Percentiles rank a stretch among this genome's conserved stretches.
Conservation (phyloP, 2,113 vertebrate species). For the Pedetes capensis region DNA sequence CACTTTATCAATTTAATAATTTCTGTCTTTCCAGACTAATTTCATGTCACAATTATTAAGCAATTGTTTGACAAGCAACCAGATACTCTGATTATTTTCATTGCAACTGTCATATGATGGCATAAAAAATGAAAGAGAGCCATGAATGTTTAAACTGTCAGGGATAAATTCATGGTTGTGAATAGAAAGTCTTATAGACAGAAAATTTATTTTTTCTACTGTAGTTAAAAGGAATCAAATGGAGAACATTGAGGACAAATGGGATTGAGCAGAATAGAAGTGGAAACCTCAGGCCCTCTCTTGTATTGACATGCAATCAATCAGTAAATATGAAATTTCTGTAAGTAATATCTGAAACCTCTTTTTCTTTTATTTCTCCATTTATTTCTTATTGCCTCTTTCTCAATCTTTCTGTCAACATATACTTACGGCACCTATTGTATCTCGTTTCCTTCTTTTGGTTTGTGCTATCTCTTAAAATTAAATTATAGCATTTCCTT, state of each 20-base stretch:
- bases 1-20: constrained; percentile 41
- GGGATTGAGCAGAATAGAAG: neutral
- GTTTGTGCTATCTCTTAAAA: constrained; percentile 42
- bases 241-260: neutral
- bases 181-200: neutral
- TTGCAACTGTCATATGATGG: neutral
- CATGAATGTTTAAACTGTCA: neutral
- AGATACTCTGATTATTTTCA: constrained; percentile 23
- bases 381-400: constrained; percentile 16
- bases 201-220: neutral
- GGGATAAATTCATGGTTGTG: neutral
- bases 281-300: neutral
- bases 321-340: neutral
- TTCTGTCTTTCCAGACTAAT: constrained; percentile 15
- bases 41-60: constrained; percentile 30
- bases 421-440: constrained; percentile 14
- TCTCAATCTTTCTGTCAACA: neutral
- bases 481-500: neutral
- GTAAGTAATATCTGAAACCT: neutral
- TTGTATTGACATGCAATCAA: neutral
- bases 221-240: constrained; percentile 2
- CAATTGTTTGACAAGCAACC: neutral
- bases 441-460: constrained; percentile 23
- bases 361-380: neutral
- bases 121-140: neutral